Base-by-base conservation (phyloP, 2,113 vertebrate species). In the Phylloscopus trochilus region DNA sequence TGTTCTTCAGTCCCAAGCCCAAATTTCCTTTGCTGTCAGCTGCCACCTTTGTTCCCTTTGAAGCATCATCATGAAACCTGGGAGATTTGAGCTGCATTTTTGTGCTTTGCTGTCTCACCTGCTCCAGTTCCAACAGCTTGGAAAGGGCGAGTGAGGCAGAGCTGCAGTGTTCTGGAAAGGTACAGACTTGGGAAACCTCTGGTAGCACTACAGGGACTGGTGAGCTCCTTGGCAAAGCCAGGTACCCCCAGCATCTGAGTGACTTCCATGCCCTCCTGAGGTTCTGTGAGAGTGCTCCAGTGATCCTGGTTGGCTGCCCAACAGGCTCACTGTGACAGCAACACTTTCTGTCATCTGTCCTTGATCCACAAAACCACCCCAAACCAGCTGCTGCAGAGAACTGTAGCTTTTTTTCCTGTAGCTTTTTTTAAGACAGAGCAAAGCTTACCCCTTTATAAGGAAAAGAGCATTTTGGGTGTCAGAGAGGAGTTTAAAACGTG, bases 61-160 rank as follows among this genome's bases (percentile, higher is more conserved):
- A 78, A 55, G 77, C 47, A 41, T 39, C 43, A 1, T 13, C 3
- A 28, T 55, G 64, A 46, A 81, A 52, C n/a, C 52, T 15, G 72
- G 56, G 77, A 51, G 77, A 66, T 52, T 4, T 59, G 62, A 84
- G 88, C 77, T 68, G 60, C 3, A 0, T 60, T 43, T 83, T 60
- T 75, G 39, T 52, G 39, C 73, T 93, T 90, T 88, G 70, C 82
- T 82, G 82, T 69, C 85, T 87, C 91, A 96, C 91, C 94, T 93
- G 90, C 53, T 68, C 37, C 91, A 18, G 4, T 77, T 94, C 60
- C 22, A 27, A 66, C 87, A 85, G 80, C 80, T 77, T 11, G 2
- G 69, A 94, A 85, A 3, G 22, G 60, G 58, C 2, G 17, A 90
- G 82, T 1, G 52, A 69, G 63, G 85, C 72, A 77, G 90, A 69